Base-by-base conservation (phyloP, 1,140 invertebrate species). In the Sitophilus oryzae region DNA sequence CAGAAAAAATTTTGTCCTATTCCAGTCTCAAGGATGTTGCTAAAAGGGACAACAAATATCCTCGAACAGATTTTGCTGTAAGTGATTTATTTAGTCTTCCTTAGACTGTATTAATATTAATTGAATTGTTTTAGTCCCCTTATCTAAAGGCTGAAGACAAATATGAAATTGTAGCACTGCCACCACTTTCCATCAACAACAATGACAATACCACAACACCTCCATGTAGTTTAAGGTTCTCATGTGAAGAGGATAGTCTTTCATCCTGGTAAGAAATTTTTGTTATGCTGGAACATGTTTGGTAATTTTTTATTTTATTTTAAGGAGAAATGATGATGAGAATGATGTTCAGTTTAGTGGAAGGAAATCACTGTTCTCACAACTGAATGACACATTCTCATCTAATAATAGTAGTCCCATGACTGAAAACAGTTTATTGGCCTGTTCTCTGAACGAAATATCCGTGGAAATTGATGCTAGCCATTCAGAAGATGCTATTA, bases 1-100 rank as follows among this genome's bases (percentile, higher is more conserved):
- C 60, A 8, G 35, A 41, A 21, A 46, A 59, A 52, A 49, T 62
- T 18, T 35, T 53, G 6, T 20, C 49, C 23, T 59, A 19, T 44
- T 16, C 38, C 3, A 41, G 37, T 10, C n/a, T 62, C 4, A 43
- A 36, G 22, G 38, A 30, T 0, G 40, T 61, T 0, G 30, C 35
- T n/a, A 56, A 54, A 23, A 36, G 49, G 19, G 58, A 59, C 48
- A n/a, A n/a, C n/a, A 37, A 54, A 3, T 42, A n/a, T 20, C 40
- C 23, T n/a, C 44, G 58, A 35, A 45, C 53, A 8, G 49, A 59
- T 36, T 59, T 35, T 56, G 58, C 52, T 45, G 58, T 59, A 51
- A 55, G 52, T 38, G 23, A 3, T 35, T 23, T n/a, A 20, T 5
- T 3, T 15, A 4, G 46, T 20, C 0, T 42, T 58, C 20, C 5